Percentiles rank a stretch among this genome's conserved stretches.
These are phyloP conservation scores for Melanophora roralis DNA, from an alignment of 2,888 invertebrate genomes.

Conservation along the genomic window DNA sequence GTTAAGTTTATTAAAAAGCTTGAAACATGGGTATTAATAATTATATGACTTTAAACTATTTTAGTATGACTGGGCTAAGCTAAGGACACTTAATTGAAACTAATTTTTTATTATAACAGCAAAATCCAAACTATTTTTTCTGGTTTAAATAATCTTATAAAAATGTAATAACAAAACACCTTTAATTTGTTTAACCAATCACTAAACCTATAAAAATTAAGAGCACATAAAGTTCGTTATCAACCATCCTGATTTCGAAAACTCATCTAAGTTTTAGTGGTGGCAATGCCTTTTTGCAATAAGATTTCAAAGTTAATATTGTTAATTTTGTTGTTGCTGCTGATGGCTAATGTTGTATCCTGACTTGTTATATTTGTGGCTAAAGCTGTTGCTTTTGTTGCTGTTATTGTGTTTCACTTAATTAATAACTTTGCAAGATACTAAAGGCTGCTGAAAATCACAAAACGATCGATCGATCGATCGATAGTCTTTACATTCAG, in stretches of 20 bases:
- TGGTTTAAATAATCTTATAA: too few species aligned
- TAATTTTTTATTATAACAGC: too few species aligned
- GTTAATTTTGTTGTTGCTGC: slow-evolving; percentile 2
- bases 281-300: slow-evolving; percentile 6
- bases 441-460: slow-evolving; percentile 59
- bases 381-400: slow-evolving; percentile 1
- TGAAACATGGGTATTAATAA: slow-evolving; percentile 1
- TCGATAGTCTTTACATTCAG: not conserved
- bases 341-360: slow-evolving; percentile 24
- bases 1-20: not conserved
- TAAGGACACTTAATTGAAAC: too few species aligned
- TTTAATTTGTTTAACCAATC: too few species aligned
- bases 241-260: not conserved
- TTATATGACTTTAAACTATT: too few species aligned
- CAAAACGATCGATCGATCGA: slow-evolving; percentile 51
- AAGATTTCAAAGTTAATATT: not conserved
- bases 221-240: not conserved
- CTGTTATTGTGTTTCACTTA: slow-evolving; percentile 55
- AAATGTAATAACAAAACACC: too few species aligned
- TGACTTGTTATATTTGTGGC: slow-evolving; percentile 33
- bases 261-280: not conserved
- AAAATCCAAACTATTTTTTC: too few species aligned
- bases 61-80: too few species aligned
- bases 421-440: slow-evolving; percentile 59
- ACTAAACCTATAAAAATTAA: not conserved